phyloP scores from a whole-genome alignment of 1,140 invertebrate genomes.

The Drosophila ambigua region DNA sequence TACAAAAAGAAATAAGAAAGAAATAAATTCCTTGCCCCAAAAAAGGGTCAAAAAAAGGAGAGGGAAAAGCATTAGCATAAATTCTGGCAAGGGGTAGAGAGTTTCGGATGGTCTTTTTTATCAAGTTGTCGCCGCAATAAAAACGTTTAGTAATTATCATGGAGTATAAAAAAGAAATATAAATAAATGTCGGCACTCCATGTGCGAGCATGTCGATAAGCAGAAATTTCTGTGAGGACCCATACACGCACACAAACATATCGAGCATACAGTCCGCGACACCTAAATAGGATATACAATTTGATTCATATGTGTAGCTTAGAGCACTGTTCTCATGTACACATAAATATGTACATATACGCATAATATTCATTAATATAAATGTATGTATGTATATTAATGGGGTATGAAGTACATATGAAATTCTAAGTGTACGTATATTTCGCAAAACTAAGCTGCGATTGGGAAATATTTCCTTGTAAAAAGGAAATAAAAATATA shows the following conservation, averaged over 20 bases:
- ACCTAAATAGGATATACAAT: neutral
- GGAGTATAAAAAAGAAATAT: conserved; percentile 32
- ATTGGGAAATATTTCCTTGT: no score
- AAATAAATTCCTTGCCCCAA: conserved; percentile 33
- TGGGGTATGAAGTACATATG: no score
- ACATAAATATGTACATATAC: no score
- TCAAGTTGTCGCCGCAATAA: conserved; percentile 73
- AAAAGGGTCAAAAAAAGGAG: conserved; percentile 18
- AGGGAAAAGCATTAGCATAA: conserved; percentile 64
- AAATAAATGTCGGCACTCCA: conserved; percentile 50
- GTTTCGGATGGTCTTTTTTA: conserved; percentile 33
- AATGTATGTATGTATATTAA: no score
- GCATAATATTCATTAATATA: no score
- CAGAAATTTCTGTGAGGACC: conserved; percentile 1
- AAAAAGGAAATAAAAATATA: no score
- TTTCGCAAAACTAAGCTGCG: no score
- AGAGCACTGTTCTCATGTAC: no score
- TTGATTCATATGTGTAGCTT: no score
- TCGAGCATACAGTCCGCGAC: neutral
- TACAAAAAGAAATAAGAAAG: conserved; percentile 33
- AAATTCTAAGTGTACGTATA: no score
- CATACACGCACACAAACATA: conserved; percentile 14
- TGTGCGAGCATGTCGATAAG: conserved; percentile 63
- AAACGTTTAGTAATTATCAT: conserved; percentile 75
- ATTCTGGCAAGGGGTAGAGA: conserved; percentile 27